Evolutionary conservation across 1,140 invertebrate genomes (phyloP).

Genomic region (Zelostemma sp.): DNA sequence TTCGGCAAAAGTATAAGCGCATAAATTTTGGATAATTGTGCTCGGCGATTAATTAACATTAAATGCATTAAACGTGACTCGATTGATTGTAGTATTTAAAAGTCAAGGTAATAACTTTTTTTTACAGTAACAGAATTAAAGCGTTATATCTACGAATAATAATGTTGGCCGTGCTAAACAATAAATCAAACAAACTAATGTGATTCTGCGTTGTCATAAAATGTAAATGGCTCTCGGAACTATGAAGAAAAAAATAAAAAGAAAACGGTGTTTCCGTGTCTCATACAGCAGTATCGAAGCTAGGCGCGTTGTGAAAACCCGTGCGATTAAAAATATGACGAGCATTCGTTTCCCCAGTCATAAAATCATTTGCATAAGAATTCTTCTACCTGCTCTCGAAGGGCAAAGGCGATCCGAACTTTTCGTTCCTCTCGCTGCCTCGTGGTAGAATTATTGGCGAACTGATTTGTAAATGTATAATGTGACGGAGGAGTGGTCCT

Average conservation of each 20-base stretch:
- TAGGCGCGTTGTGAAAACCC: conserved; percentile 52
- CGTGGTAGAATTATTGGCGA: conserved; percentile 55
- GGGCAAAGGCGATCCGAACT: conserved; percentile 29
- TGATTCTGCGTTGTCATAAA: conserved; percentile 49
- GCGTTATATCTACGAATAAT: conserved; percentile 19
- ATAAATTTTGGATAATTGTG: too few relatives aligned
- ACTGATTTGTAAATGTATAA: conserved; percentile 73
- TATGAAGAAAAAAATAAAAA: conserved; percentile 23
- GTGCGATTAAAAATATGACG: conserved; percentile 71
- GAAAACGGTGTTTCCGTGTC: conserved; percentile 51
- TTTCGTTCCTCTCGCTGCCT: conserved; percentile 17
- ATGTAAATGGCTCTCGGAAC: conserved; percentile 51
- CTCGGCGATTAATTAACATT: too few relatives aligned
- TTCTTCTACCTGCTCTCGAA: conserved; percentile 67
- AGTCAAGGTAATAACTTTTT: too few relatives aligned
- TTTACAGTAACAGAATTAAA: too few relatives aligned
- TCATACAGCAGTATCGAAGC: conserved; percentile 33
- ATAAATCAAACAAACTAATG: conserved; percentile 47
- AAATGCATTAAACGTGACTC: too few relatives aligned
- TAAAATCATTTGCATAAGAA: conserved; percentile 73
- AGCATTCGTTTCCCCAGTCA: conserved; percentile 71
- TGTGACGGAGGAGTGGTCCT: conserved; percentile 70
- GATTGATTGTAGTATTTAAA: too few relatives aligned
- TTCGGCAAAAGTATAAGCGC: too few relatives aligned
- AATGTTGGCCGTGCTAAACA: conserved; percentile 30